Conservation (phyloP, 2,113 vertebrate species). For the Eolophus roseicapilla region DNA sequence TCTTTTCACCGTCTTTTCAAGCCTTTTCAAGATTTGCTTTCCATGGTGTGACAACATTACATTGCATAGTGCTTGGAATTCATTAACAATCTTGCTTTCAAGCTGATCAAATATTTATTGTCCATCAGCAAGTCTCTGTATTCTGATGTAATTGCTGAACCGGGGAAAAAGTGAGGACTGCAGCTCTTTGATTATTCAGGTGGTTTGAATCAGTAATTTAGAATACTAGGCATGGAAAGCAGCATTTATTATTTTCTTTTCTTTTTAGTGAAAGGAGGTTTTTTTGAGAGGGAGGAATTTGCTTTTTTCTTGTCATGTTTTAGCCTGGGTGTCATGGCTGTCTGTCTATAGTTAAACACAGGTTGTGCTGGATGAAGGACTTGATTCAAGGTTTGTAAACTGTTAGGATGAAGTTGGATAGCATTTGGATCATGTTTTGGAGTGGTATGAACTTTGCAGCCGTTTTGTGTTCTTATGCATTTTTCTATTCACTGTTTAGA, state of each 20-base stretch:
- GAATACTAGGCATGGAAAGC: background rate
- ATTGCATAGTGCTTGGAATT: background rate
- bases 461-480: background rate
- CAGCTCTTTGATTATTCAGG: background rate
- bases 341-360: background rate
- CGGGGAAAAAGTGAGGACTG: background rate
- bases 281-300: background rate
- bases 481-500: background rate
- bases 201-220: background rate
- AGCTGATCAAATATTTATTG: background rate
- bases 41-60: background rate
- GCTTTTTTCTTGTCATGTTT: background rate
- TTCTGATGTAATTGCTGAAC: background rate
- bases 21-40: background rate
- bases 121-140: background rate
- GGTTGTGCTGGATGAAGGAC: background rate
- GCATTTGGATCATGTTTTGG: background rate
- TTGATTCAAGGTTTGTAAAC: background rate
- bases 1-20: background rate
- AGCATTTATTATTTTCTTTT: background rate
- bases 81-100: background rate
- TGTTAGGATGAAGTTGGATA: background rate
- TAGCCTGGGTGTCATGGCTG: rapidly evolving
- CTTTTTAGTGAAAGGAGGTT: background rate
- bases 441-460: background rate